Evolutionary conservation across 2,113 vertebrate species (phyloP), one percentile per base, ranked within the genome.

Genomic region (Terrapene triunguis): DNA sequence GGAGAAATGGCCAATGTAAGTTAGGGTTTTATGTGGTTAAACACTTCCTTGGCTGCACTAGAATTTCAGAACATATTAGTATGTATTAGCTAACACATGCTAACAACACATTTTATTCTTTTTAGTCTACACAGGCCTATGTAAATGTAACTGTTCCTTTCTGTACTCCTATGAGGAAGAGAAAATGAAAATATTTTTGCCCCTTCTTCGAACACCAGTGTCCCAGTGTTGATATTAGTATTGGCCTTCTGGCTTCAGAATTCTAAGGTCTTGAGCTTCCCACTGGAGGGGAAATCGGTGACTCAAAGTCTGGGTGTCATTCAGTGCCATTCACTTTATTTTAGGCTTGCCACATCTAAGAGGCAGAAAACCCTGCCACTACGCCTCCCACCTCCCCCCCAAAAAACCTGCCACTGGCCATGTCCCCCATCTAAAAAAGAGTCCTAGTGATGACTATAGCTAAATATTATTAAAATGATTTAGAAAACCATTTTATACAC

Each of bases 161-260:
- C 21, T 1, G 1, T 38, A 29, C 2, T 91, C 14, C 47, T 74
- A 27, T 50, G 14, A 0, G 2, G 59, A 91, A 83, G 27, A 22
- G 80, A 44, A 54, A 74, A 21, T 16, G 79, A 93, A 89, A 38
- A 55, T 0, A 6, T 29, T 47, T 3, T 3, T 65, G 17, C 2
- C 84, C 12, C 1, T 38, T 82, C 44, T 59, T 48, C 44, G 44
- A 14, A 5, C 3, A 59, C 12, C 57, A 89, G 2, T 0, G 42
- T 78, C 91, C 1, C 55, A 3, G 53, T 51, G 85, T 44, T 55
- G 8, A 6, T 27, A 53, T 51, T 12, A 78, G 14, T 2, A 47
- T 1, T 57, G 57, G 11, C 57, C 57, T 59, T 59, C 32, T n/a
- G 8, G 16, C 48, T n/a, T 0, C 0, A 55, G 5, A 84, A 57